Base-by-base conservation (phyloP, 2,888 invertebrate species). In the Dryadula phaetusa region DNA sequence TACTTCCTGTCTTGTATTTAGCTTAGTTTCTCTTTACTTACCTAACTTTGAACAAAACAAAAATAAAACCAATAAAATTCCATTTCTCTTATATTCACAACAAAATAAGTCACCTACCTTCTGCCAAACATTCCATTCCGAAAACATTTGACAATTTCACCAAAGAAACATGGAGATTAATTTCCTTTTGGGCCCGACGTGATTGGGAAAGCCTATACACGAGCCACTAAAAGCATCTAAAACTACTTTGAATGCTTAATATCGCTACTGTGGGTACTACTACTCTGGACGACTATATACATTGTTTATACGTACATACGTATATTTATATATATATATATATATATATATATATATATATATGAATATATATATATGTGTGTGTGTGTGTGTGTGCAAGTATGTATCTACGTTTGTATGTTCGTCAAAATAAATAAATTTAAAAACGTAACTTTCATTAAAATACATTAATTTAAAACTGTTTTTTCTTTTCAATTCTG, bases 81-180 rank as follows among this genome's bases (percentile, higher is more conserved):
- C n/a, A n/a, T n/a, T n/a, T n/a, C n/a, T n/a, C n/a, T n/a, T n/a
- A n/a, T n/a, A n/a, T n/a, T n/a, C n/a, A n/a, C n/a, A n/a, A n/a
- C n/a, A 32, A 32, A 32, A 32, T 32, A 8, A 1, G 32, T 34
- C 22, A 47, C 6, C 0, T 14, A 22, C 2, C 49, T 47, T 25
- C n/a, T 25, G 2, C 25, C 25, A 10, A 49, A 49, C 25, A 22
- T 22, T 22, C 37, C 77, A 76, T 25, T 58, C 2, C n/a, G 6
- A 75, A 75, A 75, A 73, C 73, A 74, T 69, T 68, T 67, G 70
- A 69, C 75, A 64, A 74, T 75, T 75, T 76, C 75, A 75, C 76
- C 75, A 76, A 69, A 74, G 73, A 71, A 76, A 74, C 76, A 73
- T 70, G 71, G 72, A 74, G 73, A 74, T 76, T 78, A 77, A 77